A percentile compares a stretch with the other conserved stretches of the same genome.
Conservation (phyloP, 2,113 vertebrate species). For the Cariama cristata region DNA sequence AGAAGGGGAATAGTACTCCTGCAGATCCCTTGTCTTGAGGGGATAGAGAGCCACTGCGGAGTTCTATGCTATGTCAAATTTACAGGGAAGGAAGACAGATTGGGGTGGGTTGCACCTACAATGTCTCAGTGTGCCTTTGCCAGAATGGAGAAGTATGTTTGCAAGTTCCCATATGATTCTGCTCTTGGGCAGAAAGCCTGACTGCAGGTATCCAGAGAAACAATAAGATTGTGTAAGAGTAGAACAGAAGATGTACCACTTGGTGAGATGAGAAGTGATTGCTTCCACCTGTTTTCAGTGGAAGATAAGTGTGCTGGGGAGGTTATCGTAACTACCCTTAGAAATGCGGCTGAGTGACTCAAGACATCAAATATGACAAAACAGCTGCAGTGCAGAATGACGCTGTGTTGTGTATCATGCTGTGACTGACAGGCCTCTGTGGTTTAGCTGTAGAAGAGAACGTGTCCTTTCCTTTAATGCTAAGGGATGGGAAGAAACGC, state of each 20-base stretch:
- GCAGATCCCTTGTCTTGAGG: background rate
- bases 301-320: background rate
- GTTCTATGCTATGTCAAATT: fast-evolving
- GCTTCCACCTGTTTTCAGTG: background rate
- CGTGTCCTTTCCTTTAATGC: background rate
- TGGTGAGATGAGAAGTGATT: background rate
- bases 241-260: background rate
- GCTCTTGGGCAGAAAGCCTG: background rate
- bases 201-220: background rate
- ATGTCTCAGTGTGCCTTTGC: background rate
- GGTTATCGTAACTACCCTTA: background rate
- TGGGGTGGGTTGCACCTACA: background rate
- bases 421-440: background rate
- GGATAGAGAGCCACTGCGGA: background rate
- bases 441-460: background rate
- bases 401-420: background rate
- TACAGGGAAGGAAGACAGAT: background rate
- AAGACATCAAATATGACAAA: background rate
- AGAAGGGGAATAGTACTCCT: background rate
- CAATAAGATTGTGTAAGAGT: background rate
- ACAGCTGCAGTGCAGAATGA: background rate
- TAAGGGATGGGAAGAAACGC: fast-evolving
- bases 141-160: background rate
- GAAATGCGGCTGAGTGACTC: background rate
- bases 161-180: background rate